Evolutionary conservation across 2,888 invertebrate genomes (phyloP), one percentile per base, ranked within the genome.

Genomic region (Eupithecia centaureata): DNA sequence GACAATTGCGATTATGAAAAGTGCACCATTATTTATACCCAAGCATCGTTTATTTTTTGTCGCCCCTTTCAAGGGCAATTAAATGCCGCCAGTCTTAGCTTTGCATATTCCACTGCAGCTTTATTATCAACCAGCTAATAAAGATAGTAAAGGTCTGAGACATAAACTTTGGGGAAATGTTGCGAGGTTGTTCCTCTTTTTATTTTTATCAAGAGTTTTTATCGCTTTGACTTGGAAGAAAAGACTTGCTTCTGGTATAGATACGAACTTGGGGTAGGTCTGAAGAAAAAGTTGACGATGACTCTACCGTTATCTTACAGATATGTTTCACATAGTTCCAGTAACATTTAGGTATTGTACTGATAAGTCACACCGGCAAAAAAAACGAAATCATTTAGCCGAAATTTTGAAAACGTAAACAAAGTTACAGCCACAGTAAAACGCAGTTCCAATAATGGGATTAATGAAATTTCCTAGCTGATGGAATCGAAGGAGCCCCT

Each of bases 1-100:
- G 92, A 93, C 92, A 93, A 92, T 92, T 92, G 92, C 92, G 92
- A 92, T 92, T 93, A 93, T 93, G 93, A 93, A 93, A 92, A 93
- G 93, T 93, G 93, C 92, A 93, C 89, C 85, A 90, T 92, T 93
- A 93, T 93, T 93, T 93, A 93, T 92, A 86, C 82, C 90, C 86
- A 79, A 79, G 76, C 81, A 82, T 86, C 86, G 86, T 90, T 90
- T 89, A 90, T 92, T 93, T 92, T 93, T 92, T 92, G 91, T 88
- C 90, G 89, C 90, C 92, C 92, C 92, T 92, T 92, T 92, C 92
- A 93, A 93, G 93, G 93, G 91, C 92, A 93, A 93, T 93, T 93
- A 93, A 93, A 93, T 92, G 87, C 92, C 87, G 80, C 87, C 90
- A 90, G 90, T 90, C 92, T 93, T 91, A 87, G 87, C 82, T 91